Percentiles rank a stretch among this genome's conserved stretches.
phyloP scores from a whole-genome alignment of 2,888 invertebrate genomes.

The Anaspis maculata region DNA sequence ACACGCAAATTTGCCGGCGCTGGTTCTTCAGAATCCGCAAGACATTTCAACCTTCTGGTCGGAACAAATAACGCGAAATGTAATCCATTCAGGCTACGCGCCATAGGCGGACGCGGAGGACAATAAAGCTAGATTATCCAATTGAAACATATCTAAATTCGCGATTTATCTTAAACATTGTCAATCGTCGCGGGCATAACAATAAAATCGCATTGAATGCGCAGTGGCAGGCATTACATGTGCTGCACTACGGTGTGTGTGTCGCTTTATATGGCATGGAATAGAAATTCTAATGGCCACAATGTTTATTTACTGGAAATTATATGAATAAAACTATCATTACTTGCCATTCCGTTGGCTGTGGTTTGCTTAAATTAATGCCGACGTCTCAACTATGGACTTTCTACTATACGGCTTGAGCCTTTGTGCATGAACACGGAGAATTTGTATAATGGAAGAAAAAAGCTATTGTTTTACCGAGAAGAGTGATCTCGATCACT shows the following conservation, averaged over 20 bases:
- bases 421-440: too few species aligned
- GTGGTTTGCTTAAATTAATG: conserved; percentile 31
- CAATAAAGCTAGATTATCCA: conserved; percentile 29
- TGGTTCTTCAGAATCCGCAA: too few species aligned
- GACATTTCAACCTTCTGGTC: too few species aligned
- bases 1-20: too few species aligned
- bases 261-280: conserved; percentile 27
- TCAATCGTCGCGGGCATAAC: conserved; percentile 34
- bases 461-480: too few species aligned
- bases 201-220: conserved; percentile 30
- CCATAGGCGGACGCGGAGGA: conserved; percentile 27
- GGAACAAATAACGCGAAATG: too few species aligned
- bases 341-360: conserved; percentile 28
- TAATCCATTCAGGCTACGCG: too few species aligned
- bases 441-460: too few species aligned
- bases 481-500: too few species aligned
- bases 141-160: conserved; percentile 33
- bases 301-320: conserved; percentile 36
- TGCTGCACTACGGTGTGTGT: conserved; percentile 20
- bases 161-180: conserved; percentile 35
- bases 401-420: too few species aligned
- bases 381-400: too few species aligned
- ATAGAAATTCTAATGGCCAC: conserved; percentile 25
- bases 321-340: conserved; percentile 34
- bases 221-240: conserved; percentile 29